Base-by-base conservation (phyloP, 2,113 vertebrate species). In the Donacobius atricapilla region DNA sequence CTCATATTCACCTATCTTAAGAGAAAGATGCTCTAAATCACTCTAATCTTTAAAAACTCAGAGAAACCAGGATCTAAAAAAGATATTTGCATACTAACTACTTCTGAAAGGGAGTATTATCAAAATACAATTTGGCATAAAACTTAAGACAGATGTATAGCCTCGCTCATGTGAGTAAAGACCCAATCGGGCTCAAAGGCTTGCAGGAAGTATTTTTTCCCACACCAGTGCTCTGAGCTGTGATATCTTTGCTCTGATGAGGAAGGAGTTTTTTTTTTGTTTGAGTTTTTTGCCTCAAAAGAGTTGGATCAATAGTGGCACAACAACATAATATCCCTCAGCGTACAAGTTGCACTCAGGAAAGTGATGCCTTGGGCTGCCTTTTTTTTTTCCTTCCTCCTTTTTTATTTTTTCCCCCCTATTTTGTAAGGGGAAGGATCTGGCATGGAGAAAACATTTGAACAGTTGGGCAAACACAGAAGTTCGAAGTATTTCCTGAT, bases 391-490 rank as follows among this genome's bases (percentile, higher is more conserved):
- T 13, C 9, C 1, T 17, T 33, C 1, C 12, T 11, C 47, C 15
- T 23, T 4, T 2, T 16, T 42, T 4, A 27, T 13, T 17, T 19
- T 24, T 33, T 11, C n/a, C n/a, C n/a, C n/a, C n/a, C n/a, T 13
- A 17, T 47, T 72, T 22, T 11, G 4, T 37, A 73, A 71, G 37
- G 57, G 48, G 45, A 69, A 63, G 42, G 39, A 65, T 68, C 44
- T 75, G 72, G 70, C 44, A 45, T 2, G 18, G 17, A 83, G 64
- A 65, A 90, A 89, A 81, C 10, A 0, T 83, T 89, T 78, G 75
- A 91, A 80, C 75, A 85, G 73, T 73, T 94, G 53, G 60, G 81
- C 66, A 94, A 91, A 90, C 73, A 83, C 21, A 86, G 39, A 50
- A 76, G 28, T 60, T 63, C 58, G 28, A 70, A 63, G 57, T 7